These are phyloP conservation scores for Boulengerochromis microlepis DNA, from an alignment of 2,113 vertebrate genomes.

Conservation along the genomic window DNA sequence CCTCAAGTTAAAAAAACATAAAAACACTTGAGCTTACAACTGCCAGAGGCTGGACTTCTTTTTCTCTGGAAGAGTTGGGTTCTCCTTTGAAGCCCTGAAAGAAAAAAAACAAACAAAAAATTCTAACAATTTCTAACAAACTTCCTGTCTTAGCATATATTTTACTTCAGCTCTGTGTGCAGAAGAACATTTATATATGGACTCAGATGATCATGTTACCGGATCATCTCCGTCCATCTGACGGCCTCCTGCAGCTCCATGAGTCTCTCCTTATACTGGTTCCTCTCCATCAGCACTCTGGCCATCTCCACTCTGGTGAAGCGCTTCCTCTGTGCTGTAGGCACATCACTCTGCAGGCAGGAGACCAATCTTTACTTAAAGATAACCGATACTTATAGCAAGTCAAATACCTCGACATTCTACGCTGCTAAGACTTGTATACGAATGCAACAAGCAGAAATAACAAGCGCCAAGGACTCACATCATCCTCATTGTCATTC, in stretches of 20 bases:
- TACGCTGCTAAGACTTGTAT: background rate
- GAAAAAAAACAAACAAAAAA: background rate
- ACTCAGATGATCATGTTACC: conserved; percentile 59
- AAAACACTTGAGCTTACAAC: conserved; percentile 79
- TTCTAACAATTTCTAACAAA: background rate
- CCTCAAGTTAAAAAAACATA: background rate
- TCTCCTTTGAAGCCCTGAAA: conserved; percentile 90
- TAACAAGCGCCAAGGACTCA: conserved; percentile 54
- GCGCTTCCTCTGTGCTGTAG: conserved; percentile 93
- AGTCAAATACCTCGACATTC: background rate
- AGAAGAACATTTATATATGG: background rate
- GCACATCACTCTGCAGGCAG: conserved; percentile 84
- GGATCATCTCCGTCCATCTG: conserved; percentile 98
- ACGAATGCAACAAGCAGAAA: background rate
- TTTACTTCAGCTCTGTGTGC: background rate
- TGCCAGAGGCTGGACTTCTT: conserved; percentile 99
- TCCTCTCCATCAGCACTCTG: conserved; percentile 95
- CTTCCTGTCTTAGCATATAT: background rate
- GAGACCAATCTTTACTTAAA: background rate
- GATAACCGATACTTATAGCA: background rate
- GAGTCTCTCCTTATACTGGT: conserved; percentile 97
- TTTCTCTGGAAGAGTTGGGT: conserved; percentile 89
- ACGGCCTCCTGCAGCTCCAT: conserved; percentile 99
- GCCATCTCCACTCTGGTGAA: conserved; percentile 99
- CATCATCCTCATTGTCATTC: conserved; percentile 86